Conservation (phyloP, 2,113 vertebrate species). For the Rhombomys opimus region DNA sequence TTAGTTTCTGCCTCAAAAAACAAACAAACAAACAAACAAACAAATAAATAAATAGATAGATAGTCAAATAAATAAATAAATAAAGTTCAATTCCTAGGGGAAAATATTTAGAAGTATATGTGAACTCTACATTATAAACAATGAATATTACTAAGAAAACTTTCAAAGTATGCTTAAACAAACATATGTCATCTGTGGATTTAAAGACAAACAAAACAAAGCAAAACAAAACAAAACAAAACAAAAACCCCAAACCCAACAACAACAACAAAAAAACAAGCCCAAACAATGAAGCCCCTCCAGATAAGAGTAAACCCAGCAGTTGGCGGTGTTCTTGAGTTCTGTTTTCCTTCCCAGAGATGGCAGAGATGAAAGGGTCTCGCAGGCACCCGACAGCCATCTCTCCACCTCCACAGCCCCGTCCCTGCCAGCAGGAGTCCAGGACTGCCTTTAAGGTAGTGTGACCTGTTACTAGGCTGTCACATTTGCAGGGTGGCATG, state of each 20-base stretch:
- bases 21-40: too few relatives aligned
- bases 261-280: neutral
- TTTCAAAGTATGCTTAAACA: neutral
- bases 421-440: too few relatives aligned
- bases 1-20: neutral
- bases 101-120: neutral
- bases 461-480: neutral
- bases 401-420: neutral
- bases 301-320: neutral
- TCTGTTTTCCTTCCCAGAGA: neutral
- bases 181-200: neutral
- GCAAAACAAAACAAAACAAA: too few relatives aligned
- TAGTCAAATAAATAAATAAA: neutral
- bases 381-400: accelerated
- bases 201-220: neutral
- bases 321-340: neutral
- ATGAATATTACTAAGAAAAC: neutral
- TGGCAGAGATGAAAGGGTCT: too few relatives aligned
- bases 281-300: neutral
- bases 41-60: too few relatives aligned
- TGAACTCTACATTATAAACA: neutral
- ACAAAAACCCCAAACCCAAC: too few relatives aligned
- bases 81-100: neutral
- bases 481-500: neutral
- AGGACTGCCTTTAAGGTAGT: neutral